Evolutionary conservation across 2,797 vertebrate species (phyloP), one percentile per base, ranked within the genome.

Genomic region (Molothrus ater): DNA sequence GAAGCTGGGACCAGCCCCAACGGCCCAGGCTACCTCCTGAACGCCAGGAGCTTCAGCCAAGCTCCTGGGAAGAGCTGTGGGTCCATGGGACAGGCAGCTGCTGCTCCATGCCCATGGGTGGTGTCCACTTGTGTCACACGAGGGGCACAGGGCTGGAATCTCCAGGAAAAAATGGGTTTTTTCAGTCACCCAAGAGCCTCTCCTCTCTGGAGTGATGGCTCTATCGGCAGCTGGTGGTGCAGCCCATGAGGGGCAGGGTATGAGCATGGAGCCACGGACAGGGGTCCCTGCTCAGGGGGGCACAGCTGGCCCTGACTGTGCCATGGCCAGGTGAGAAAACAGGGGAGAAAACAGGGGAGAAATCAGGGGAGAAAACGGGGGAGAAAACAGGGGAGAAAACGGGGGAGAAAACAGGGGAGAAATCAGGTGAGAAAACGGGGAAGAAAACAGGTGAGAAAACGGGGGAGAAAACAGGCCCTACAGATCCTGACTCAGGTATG

Each of bases 31-130:
- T 14, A 57, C 28, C n/a, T 43, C 40, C 38, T 2, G 48, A 14
- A 1, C 0, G 2, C 68, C 13, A 2, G 20, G 50, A 47, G 6
- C 9, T 1, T 1, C 1, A 6, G 48, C 68, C 42, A 1, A 10
- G 51, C n/a, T 68, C 53, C 45, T 3, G 18, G 28, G 28, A 38
- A 28, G 86, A 20, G 80, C 61, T 26, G 26, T 0, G 3, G 40
- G 63, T 73, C 38, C 4, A 5, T 1, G 45, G 53, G 5, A 19
- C 19, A 4, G 40, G 50, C 2, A 7, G 48, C 36, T 40, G 28
- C 68, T 45, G 38, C 60, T 53, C 79, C 63, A 2, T 24, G 47
- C 43, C 60, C 38, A 1, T 0, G 11, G 76, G 56, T 18, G 83
- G 60, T 64, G 68, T 1, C 9, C 57, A 7, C 2, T 1, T 5